Percentiles rank a stretch among this genome's conserved stretches.
phyloP scores from a whole-genome alignment of 2,113 vertebrate species.

The Tursiops truncatus region DNA sequence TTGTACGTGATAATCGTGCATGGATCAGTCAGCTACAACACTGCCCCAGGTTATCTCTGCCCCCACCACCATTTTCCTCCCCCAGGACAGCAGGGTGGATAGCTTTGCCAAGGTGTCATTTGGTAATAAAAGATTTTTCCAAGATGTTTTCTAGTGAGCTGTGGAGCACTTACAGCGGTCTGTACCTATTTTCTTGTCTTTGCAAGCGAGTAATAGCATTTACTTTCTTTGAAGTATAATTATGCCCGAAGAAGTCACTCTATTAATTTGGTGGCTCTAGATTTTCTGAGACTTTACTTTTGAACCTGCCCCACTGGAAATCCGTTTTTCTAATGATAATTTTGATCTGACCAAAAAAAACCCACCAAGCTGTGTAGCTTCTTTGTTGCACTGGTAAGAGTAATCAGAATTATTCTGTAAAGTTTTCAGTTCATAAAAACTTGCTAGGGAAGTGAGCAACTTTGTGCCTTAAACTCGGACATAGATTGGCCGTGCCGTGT shows the following conservation, averaged over 20 bases:
- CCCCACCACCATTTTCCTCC: not conserved
- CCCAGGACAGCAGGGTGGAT: constrained; percentile 48
- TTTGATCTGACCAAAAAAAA: not conserved
- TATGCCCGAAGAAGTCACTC: constrained; percentile 54
- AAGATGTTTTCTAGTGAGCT: constrained; percentile 68
- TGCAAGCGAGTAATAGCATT: constrained; percentile 41
- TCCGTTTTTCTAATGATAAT: not conserved
- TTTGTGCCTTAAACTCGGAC: not conserved
- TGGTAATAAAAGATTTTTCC: constrained; percentile 70
- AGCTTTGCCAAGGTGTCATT: constrained; percentile 50
- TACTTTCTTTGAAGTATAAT: constrained; percentile 70
- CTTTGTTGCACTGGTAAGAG: not conserved
- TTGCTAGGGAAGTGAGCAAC: constrained; percentile 7
- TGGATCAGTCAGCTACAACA: constrained; percentile 1
- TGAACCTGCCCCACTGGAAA: constrained; percentile 11
- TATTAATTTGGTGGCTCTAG: constrained; percentile 51
- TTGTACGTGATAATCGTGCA: constrained; percentile 30
- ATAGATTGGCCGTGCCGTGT: not conserved
- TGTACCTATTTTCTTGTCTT: constrained; percentile 73
- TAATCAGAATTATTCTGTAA: constrained; percentile 18
- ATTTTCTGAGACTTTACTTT: constrained; percentile 44
- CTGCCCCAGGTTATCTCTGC: not conserved
- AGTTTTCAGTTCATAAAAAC: constrained; percentile 7
- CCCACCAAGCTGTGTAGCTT: not conserved
- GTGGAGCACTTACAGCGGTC: constrained; percentile 51